phyloP scores from a whole-genome alignment of 2,888 invertebrate species.

The Campoletis raptor region DNA sequence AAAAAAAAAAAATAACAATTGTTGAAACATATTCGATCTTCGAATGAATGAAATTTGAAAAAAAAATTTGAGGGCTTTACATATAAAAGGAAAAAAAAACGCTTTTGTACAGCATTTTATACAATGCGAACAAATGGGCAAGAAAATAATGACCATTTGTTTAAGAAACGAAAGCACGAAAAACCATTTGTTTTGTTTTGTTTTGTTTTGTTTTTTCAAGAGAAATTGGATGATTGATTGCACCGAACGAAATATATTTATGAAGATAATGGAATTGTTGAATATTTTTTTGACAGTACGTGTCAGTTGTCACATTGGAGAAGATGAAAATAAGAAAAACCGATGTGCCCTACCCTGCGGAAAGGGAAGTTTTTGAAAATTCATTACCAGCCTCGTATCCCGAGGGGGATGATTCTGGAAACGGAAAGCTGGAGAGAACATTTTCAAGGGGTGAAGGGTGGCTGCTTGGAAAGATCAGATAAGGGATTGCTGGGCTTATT shows the following conservation, averaged over 20 bases:
- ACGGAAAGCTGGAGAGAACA: constrained; percentile 14
- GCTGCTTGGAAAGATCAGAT: neutral
- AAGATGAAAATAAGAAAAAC: constrained; percentile 1
- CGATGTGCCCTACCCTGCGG: constrained; percentile 18
- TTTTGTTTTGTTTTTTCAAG: neutral
- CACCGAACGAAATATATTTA: neutral
- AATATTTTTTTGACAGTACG: neutral
- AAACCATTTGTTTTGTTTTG: neutral
- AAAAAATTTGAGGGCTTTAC: too few relatives aligned
- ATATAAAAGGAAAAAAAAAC: too few relatives aligned
- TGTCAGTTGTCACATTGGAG: neutral
- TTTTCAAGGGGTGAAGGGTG: neutral
- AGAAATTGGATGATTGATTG: neutral
- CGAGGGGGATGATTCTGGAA: constrained; percentile 33
- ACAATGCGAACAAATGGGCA: neutral
- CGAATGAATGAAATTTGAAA: too few relatives aligned
- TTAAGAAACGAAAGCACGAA: neutral
- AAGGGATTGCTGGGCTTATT: constrained; percentile 1
- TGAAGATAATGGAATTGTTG: neutral
- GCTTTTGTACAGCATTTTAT: too few relatives aligned
- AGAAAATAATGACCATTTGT: neutral
- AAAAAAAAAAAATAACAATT: neutral
- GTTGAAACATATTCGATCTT: too few relatives aligned
- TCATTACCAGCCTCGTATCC: constrained; percentile 35
- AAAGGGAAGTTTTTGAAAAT: constrained; percentile 56